phyloP scores from a whole-genome alignment of 2,797 vertebrate genomes.

The Xenops minutus region DNA sequence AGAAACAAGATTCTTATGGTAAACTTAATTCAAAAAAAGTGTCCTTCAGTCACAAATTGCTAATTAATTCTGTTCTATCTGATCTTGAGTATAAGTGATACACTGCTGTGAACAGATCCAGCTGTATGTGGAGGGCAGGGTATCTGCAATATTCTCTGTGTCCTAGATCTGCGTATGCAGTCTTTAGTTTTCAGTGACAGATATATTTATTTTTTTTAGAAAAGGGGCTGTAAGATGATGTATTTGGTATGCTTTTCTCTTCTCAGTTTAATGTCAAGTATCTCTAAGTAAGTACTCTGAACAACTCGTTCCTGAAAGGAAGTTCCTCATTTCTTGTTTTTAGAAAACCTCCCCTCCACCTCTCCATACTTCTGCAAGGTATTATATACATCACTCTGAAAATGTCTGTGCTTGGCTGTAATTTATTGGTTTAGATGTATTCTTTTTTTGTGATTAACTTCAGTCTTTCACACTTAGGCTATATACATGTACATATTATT shows the following conservation, averaged over 20 bases:
- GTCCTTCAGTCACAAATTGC: neutral
- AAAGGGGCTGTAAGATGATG: neutral
- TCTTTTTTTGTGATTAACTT: neutral
- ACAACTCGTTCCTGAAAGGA: neutral
- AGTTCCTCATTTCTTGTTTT: neutral
- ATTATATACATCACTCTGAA: neutral
- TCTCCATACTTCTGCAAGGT: neutral
- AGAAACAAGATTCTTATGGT: neutral
- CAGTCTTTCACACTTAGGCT: neutral
- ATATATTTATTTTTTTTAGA: neutral
- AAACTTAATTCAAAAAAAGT: neutral
- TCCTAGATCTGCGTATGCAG: neutral
- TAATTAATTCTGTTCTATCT: neutral
- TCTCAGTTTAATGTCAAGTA: neutral
- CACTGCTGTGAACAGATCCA: neutral
- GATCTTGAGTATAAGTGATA: neutral
- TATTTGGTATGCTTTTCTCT: neutral
- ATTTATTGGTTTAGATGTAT: neutral
- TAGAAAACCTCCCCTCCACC: neutral
- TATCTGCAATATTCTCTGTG: neutral
- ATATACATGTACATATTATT: neutral
- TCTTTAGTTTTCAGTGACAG: neutral
- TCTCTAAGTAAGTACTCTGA: neutral
- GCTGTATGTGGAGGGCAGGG: neutral
- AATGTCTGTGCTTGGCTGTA: neutral